Base-by-base conservation (phyloP, 2,888 invertebrate species). In the Autographa gamma region DNA sequence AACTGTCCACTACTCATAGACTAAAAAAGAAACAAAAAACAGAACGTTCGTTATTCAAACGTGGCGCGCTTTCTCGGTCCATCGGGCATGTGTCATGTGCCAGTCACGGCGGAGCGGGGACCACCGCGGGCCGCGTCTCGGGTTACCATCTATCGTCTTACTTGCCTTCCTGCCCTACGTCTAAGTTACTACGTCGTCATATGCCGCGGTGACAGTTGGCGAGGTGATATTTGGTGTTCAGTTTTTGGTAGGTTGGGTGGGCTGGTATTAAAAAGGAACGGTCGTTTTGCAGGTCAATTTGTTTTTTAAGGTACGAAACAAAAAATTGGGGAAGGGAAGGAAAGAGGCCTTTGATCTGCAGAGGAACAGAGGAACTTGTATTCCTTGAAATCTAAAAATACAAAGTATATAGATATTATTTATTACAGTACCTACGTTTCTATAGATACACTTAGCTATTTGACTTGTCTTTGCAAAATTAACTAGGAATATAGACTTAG, bases 71-170 rank as follows among this genome's bases (percentile, higher is more conserved):
- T 95, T 94, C 93, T 91, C 95, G 95, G 93, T 95, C 95, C 91
- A 95, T 94, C 93, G 93, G 94, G 94, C 95, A 94, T 95, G 91
- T 92, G 92, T 92, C 93, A 95, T 91, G 89, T 95, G 95, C 95
- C 95, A 94, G 92, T 95, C 94, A 94, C 83, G 80, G 84, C 86
- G 83, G 85, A 85, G 91, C 86, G 86, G 83, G 87, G 95, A 95
- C 95, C 95, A 95, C 95, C 95, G 90, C 90, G 93, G 88, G 89
- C 88, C 81, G 81, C 82, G 85, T 91, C 89, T 95, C 94, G 83
- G 66, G 93, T 95, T 95, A 93, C 95, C 90, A 86, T 94, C 94
- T 94, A 94, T 94, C 94, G 92, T 92, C 93, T 93, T 94, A 93
- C 91, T 90, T 87, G 90, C 91, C 93, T 93, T 94, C 93, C 94